Conservation (phyloP, 1,140 invertebrate species). For the Centruroides vittatus region DNA sequence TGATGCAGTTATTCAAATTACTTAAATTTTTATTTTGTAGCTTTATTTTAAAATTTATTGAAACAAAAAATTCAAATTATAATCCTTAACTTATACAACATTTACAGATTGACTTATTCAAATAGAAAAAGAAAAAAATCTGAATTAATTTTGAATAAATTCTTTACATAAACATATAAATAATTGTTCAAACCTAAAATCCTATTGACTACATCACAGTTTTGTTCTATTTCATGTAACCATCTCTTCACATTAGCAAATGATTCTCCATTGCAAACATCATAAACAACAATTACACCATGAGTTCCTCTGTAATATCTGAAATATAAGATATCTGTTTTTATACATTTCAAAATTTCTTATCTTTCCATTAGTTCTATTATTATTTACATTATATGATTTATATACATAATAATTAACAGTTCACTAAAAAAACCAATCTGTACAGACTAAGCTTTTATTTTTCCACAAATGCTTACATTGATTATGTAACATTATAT, state of each 20-base stretch:
- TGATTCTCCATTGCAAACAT: slow-evolving; percentile 97
- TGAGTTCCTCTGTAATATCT: slow-evolving; percentile 97
- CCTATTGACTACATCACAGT: slow-evolving; percentile 98
- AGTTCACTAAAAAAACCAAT: no score
- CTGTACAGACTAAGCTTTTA: no score
- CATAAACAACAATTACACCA: slow-evolving; percentile 98
- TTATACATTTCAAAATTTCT: no score
- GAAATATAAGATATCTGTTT: slow-evolving; percentile 1
- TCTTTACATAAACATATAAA: background rate
- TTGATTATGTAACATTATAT: no score
- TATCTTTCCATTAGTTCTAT: no score
- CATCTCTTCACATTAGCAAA: slow-evolving; percentile 95
- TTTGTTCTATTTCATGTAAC: slow-evolving; percentile 92
- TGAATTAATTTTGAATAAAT: background rate
- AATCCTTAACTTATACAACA: background rate
- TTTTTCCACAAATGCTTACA: no score
- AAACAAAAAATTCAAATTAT: no score
- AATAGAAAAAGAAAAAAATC: background rate
- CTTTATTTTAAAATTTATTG: no score
- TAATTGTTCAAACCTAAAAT: slow-evolving; percentile 61
- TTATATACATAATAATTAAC: no score
- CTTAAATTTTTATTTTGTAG: no score
- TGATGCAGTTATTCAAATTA: no score
- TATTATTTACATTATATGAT: no score
- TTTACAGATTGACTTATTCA: background rate